Conservation (phyloP, 2,888 invertebrate genomes). For the Malthinus flaveolus region DNA sequence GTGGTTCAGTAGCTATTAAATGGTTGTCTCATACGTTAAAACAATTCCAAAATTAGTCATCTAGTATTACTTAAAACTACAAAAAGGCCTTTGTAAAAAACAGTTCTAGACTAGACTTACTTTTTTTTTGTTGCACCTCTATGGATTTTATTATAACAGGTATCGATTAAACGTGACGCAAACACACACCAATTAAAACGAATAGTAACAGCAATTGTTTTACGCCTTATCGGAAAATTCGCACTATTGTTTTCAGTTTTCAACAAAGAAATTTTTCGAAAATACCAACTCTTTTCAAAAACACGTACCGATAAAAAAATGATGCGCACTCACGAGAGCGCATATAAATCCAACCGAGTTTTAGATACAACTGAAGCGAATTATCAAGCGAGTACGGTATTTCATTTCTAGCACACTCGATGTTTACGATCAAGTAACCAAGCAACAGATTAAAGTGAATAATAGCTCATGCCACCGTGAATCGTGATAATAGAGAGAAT, state of each 20-base stretch:
- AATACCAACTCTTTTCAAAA: background rate
- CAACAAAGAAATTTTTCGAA: background rate
- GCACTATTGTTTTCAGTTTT: background rate
- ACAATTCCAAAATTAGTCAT: background rate
- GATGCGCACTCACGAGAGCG: conserved; percentile 19
- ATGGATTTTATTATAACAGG: background rate
- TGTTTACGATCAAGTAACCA: conserved; percentile 25
- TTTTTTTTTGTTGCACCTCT: conserved; percentile 7
- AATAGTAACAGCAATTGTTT: conserved; percentile 5
- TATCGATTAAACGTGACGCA: conserved; percentile 23
- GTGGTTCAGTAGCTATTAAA: background rate
- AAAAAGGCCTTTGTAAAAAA: background rate
- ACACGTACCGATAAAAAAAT: conserved; percentile 18
- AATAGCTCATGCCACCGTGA: background rate
- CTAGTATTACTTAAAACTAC: no score
- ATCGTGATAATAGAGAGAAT: background rate
- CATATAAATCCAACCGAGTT: conserved; percentile 7
- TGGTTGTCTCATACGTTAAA: background rate
- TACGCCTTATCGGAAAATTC: background rate
- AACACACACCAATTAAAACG: conserved; percentile 14
- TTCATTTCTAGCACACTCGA: conserved; percentile 19
- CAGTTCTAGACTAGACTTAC: conserved; percentile 14
- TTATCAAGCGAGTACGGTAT: conserved; percentile 21
- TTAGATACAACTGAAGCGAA: conserved; percentile 17
- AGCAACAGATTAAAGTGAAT: conserved; percentile 20